These are phyloP conservation scores for Ceratina australensis DNA, from an alignment of 1,140 invertebrate genomes.

Conservation along the genomic window DNA sequence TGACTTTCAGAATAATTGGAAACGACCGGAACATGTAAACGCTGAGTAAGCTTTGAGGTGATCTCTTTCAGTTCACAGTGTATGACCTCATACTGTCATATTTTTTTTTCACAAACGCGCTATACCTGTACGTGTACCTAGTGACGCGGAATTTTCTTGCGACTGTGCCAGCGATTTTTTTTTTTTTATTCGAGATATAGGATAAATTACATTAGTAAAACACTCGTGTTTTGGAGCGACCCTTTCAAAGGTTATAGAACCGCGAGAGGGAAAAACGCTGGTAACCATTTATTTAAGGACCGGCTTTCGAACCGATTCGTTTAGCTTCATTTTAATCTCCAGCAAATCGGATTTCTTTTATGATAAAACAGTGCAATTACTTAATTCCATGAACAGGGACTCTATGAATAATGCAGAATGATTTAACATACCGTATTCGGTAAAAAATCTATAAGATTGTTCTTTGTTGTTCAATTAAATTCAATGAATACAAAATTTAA, in stretches of 20 bases:
- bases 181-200: neutral
- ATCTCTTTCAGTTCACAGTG: conserved; percentile 38
- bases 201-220: neutral
- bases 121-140: neutral
- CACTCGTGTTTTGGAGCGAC: neutral
- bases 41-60: conserved; percentile 44
- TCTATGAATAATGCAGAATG: too few species aligned
- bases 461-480: too few species aligned
- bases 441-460: too few species aligned
- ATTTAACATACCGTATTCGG: too few species aligned
- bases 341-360: conserved; percentile 49
- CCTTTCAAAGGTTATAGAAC: neutral
- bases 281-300: neutral
- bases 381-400: neutral
- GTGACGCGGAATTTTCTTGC: neutral
- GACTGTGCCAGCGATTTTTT: neutral
- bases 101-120: neutral
- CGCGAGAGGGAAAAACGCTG: too few species aligned
- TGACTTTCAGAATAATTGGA: conserved; percentile 49
- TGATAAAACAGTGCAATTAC: conserved; percentile 54
- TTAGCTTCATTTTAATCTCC: conserved; percentile 52
- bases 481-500: neutral
- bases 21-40: conserved; percentile 31
- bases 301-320: neutral
- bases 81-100: neutral